A percentile compares a stretch with the other conserved stretches of the same genome.
Conservation (phyloP, 1,140 invertebrate species). For the Dendrolimus punctatus region DNA sequence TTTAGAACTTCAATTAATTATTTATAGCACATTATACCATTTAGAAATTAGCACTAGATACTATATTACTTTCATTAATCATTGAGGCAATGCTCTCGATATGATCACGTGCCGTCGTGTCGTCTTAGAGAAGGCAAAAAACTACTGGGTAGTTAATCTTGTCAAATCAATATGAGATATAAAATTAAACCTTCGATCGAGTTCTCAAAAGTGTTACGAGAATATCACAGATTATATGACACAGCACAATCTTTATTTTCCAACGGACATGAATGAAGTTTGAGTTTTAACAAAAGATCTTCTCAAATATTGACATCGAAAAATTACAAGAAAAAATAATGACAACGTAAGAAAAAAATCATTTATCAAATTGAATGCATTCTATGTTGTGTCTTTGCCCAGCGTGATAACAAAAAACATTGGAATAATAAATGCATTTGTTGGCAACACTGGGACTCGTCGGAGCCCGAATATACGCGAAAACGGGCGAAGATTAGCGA, state of each 20-base stretch:
- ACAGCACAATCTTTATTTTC: constrained; percentile 31
- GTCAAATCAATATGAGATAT: constrained; percentile 30
- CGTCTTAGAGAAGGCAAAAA: constrained; percentile 8
- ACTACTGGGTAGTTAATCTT: constrained; percentile 23
- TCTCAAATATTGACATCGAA: constrained; percentile 47
- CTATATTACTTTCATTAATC: constrained; percentile 15
- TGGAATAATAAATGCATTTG: constrained; percentile 62
- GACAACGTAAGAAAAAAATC: constrained; percentile 41
- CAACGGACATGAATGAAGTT: constrained; percentile 32
- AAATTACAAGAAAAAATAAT: constrained; percentile 49
- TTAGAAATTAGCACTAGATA: constrained; percentile 26
- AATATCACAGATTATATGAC: constrained; percentile 34
- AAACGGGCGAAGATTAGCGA: constrained; percentile 66
- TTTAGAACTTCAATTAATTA: constrained; percentile 45
- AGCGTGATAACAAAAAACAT: constrained; percentile 68
- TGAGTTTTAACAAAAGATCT: constrained; percentile 34
- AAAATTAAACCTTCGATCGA: constrained; percentile 31
- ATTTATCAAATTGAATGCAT: constrained; percentile 70
- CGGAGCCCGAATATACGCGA: constrained; percentile 54
- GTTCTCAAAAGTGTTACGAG: constrained; percentile 30
- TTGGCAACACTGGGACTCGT: constrained; percentile 59
- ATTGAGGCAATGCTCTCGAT: constrained; percentile 10
- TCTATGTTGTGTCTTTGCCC: constrained; percentile 63
- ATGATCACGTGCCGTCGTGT: too few species aligned
- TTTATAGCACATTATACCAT: constrained; percentile 21